A percentile compares a stretch with the other conserved stretches of the same genome.
Evolutionary conservation across 2,888 invertebrate genomes (phyloP).

Genomic region (Drosophila subquinaria): DNA sequence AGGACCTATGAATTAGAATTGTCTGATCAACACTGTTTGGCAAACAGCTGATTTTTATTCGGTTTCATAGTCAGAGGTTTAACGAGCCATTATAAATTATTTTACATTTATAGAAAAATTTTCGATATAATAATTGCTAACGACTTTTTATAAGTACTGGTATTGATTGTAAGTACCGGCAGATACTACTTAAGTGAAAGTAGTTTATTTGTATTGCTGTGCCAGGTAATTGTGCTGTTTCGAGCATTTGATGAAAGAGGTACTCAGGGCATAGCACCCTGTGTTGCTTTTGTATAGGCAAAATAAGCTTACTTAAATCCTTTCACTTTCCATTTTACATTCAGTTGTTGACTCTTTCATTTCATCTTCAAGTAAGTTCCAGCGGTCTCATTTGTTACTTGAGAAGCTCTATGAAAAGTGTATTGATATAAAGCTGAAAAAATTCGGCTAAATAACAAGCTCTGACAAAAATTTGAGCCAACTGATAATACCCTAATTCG

Average conservation of each 20-base stretch:
- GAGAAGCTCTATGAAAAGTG: slow-evolving; percentile 18
- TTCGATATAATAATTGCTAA: slow-evolving; percentile 53
- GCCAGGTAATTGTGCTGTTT: slow-evolving; percentile 51
- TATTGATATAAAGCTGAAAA: neutral
- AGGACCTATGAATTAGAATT: too few species aligned
- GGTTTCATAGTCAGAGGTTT: too few species aligned
- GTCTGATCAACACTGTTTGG: too few species aligned
- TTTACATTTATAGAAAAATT: slow-evolving; percentile 33
- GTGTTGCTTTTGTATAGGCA: slow-evolving; percentile 49
- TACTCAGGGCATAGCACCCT: slow-evolving; percentile 53
- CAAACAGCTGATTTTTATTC: too few species aligned
- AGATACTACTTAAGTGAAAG: slow-evolving; percentile 56
- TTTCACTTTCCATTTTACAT: slow-evolving; percentile 68
- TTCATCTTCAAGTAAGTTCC: slow-evolving; percentile 30
- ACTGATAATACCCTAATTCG: neutral
- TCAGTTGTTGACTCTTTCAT: slow-evolving; percentile 54
- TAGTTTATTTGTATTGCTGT: slow-evolving; percentile 29
- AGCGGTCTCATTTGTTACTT: slow-evolving; percentile 16
- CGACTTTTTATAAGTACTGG: slow-evolving; percentile 30
- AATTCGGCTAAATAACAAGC: neutral
- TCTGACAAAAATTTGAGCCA: neutral
- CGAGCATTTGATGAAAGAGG: slow-evolving; percentile 45
- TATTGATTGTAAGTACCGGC: slow-evolving; percentile 40
- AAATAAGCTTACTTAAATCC: slow-evolving; percentile 63
- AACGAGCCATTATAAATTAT: neutral